These are phyloP conservation scores for Centroberyx gerrardi DNA, from an alignment of 2,797 vertebrate genomes.

Conservation along the genomic window DNA sequence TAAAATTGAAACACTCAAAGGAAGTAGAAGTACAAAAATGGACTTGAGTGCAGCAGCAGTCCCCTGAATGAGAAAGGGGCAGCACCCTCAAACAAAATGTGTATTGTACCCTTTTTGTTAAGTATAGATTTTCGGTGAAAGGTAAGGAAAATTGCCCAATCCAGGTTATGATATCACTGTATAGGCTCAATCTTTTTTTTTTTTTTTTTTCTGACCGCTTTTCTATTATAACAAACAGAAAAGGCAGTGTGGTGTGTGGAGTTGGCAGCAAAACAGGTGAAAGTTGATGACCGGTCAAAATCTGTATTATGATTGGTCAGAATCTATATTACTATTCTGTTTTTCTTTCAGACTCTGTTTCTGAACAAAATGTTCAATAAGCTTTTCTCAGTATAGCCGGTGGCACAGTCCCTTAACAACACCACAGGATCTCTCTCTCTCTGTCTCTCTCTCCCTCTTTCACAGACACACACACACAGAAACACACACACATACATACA, in stretches of 20 bases:
- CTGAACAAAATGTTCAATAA: background rate
- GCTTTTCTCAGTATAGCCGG: background rate
- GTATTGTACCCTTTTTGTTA: too few species aligned
- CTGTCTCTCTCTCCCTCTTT: background rate
- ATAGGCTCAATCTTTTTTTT: background rate
- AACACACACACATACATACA: too few species aligned
- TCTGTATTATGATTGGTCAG: background rate
- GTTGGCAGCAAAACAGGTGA: background rate
- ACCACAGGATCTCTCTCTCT: too few species aligned
- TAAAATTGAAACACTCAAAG: constrained; percentile 1
- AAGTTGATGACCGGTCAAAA: background rate
- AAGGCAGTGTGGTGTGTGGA: background rate
- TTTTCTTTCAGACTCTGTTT: background rate
- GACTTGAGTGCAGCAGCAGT: too few species aligned
- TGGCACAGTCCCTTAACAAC: too few species aligned
- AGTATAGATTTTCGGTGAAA: too few species aligned
- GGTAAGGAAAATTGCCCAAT: background rate
- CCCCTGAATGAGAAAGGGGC: too few species aligned
- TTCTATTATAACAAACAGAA: background rate
- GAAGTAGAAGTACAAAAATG: background rate
- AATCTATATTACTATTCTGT: background rate
- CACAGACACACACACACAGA: background rate
- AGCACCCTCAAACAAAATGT: too few species aligned
- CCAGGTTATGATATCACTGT: background rate
- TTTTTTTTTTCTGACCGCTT: background rate